Evolutionary conservation across 2,113 vertebrate genomes (phyloP), one percentile per base, ranked within the genome.

Genomic region (Ptilonorhynchus violaceus): DNA sequence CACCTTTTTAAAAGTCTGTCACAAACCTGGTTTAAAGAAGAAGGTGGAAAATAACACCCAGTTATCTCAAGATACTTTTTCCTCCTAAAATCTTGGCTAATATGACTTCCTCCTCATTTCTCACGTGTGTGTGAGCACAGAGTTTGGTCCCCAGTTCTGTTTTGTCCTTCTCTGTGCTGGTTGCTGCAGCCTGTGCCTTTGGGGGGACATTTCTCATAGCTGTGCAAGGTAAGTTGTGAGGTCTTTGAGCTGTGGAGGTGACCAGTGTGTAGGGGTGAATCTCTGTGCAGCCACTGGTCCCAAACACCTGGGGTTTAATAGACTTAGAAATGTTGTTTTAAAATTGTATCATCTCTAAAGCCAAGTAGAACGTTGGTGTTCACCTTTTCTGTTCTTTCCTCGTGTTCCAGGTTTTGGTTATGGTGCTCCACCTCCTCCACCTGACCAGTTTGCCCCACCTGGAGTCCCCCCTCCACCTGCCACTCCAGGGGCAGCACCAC

Each of bases 401-500:
- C 4, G 4, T 75, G 62, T 88, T 82, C 2, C 98, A 99, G 99
- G 99, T 97, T 99, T 99, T 97, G 99, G 98, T 98, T 99, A 99
- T 5, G 99, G 99, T 95, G 99, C 99, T 94, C 99, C 99, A 20
- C 99, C 99, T 85, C 98, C 98, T 89, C 98, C 98, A 30, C 99
- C 99, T 85, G 99, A 99, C 97, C 99, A 99, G 98, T 99, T 99
- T 91, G 99, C 99, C 92, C 98, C 98, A 28, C 98, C 99, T 41
- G 99, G 98, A 96, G 98, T 99, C 55, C 99, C 99, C 82, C 99
- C 99, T 89, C 99, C 99, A 6, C 99, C 99, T 92, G 98, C 98
- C 92, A 99, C 99, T 79, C 99, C 99, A 1, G 99, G 99, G 97
- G 98, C 99, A 77, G 97, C 99, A 55, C 98, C 99, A 69, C 97